These are phyloP conservation scores for Tolmerus cingulatus DNA, from an alignment of 2,888 invertebrate genomes.

Conservation along the genomic window DNA sequence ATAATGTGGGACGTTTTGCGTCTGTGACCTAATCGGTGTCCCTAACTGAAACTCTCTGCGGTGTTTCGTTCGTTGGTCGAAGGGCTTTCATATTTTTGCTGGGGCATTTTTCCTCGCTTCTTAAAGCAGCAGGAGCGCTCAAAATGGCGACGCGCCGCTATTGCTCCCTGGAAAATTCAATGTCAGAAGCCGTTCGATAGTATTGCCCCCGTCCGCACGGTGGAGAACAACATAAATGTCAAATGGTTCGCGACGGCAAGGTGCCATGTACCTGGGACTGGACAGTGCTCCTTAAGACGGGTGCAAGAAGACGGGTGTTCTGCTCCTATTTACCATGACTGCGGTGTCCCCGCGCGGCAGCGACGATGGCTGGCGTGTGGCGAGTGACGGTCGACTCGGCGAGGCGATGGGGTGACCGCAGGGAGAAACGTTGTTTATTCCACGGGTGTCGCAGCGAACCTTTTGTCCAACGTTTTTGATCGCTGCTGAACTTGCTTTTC, in stretches of 20 bases:
- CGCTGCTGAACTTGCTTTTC: background rate
- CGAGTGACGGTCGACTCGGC: background rate
- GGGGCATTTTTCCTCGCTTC: background rate
- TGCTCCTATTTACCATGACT: conserved; percentile 28
- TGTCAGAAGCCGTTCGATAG: conserved; percentile 34
- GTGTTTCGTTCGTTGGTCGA: background rate
- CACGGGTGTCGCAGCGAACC: background rate
- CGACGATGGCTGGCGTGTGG: too few species aligned
- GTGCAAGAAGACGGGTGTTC: background rate
- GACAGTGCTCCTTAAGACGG: background rate
- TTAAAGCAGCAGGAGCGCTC: background rate
- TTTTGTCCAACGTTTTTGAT: background rate
- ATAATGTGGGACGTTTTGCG: background rate
- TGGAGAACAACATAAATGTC: background rate
- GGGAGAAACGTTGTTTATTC: conserved; percentile 21
- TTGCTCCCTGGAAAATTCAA: conserved; percentile 20
- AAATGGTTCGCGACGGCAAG: background rate
- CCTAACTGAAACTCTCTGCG: background rate
- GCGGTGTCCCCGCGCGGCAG: background rate
- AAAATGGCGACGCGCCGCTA: conserved; percentile 36
- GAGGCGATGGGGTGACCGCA: background rate
- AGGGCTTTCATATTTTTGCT: background rate
- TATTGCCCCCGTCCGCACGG: background rate
- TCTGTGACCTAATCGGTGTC: background rate
- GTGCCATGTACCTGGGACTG: background rate